A percentile compares a stretch with the other conserved stretches of the same genome.
phyloP scores from a whole-genome alignment of 2,113 vertebrate genomes.

The Erinaceus europaeus region DNA sequence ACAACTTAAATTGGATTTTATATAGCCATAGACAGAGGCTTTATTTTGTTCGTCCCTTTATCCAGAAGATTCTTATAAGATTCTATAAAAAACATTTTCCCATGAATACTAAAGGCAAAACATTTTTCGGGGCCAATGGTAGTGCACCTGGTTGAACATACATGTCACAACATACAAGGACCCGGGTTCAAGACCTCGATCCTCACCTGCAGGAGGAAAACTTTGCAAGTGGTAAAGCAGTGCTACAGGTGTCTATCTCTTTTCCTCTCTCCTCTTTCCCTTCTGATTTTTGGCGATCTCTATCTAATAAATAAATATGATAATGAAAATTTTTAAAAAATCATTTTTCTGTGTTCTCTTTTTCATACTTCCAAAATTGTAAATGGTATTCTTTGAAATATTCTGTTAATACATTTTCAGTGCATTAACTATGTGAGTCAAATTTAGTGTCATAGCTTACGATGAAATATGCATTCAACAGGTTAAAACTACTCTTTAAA shows the following conservation, averaged over 20 bases:
- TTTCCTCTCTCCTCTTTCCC: no score
- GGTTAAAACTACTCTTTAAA: not conserved
- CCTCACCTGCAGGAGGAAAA: no score
- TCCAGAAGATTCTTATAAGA: not conserved
- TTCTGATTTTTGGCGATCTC: no score
- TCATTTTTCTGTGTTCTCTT: not conserved
- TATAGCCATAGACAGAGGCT: not conserved
- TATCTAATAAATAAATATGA: no score
- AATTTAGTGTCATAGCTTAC: not conserved
- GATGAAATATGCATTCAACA: not conserved
- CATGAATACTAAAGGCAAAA: not conserved
- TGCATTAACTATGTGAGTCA: not conserved
- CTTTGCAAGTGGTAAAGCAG: no score
- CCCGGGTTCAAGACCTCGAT: no score
- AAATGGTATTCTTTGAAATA: not conserved
- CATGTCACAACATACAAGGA: no score
- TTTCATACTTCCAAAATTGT: not conserved
- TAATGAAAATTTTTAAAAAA: no score
- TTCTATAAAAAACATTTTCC: not conserved
- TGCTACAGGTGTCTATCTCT: no score
- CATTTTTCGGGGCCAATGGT: no score
- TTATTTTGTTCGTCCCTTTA: not conserved
- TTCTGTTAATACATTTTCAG: not conserved
- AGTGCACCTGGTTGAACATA: no score
- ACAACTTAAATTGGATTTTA: not conserved